phyloP scores from a whole-genome alignment of 1,140 invertebrate genomes.

The Listronotus oregonensis region DNA sequence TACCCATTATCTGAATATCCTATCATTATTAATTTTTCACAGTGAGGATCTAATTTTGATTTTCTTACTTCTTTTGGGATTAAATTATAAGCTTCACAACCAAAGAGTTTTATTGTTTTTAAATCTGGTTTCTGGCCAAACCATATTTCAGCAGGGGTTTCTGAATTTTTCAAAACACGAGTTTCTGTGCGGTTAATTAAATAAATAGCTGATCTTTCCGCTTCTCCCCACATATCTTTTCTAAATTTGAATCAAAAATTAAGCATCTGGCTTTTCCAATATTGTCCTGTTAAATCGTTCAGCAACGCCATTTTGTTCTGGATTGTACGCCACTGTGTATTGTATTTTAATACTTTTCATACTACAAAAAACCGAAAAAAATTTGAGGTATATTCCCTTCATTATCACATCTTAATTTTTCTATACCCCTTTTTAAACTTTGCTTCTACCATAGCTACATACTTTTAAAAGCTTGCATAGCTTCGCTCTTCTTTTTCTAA shows the following conservation, averaged over 20 bases:
- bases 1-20: slow-evolving; percentile 40
- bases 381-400: slow-evolving; percentile 46
- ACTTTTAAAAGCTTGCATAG: slow-evolving; percentile 45
- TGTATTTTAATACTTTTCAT: slow-evolving; percentile 39
- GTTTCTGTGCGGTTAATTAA: slow-evolving; percentile 53
- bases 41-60: slow-evolving; percentile 38
- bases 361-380: slow-evolving; percentile 40
- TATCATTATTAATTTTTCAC: slow-evolving; percentile 38
- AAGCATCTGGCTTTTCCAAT: slow-evolving; percentile 51
- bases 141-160: slow-evolving; percentile 35
- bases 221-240: too few species aligned
- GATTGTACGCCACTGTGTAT: slow-evolving; percentile 48
- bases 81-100: slow-evolving; percentile 42
- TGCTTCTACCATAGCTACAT: slow-evolving; percentile 43
- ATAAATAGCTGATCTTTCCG: slow-evolving; percentile 45
- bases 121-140: slow-evolving; percentile 34
- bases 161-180: slow-evolving; percentile 22
- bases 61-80: slow-evolving; percentile 36
- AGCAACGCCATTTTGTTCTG: slow-evolving; percentile 55
- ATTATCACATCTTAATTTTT: slow-evolving; percentile 46
- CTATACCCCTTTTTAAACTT: slow-evolving; percentile 45
- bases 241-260: slow-evolving; percentile 25
- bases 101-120: slow-evolving; percentile 47
- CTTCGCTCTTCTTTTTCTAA: slow-evolving; percentile 51
- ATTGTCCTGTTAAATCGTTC: slow-evolving; percentile 57